phyloP scores from a whole-genome alignment of 2,113 vertebrate species.

The Burhinus oedicnemus region DNA sequence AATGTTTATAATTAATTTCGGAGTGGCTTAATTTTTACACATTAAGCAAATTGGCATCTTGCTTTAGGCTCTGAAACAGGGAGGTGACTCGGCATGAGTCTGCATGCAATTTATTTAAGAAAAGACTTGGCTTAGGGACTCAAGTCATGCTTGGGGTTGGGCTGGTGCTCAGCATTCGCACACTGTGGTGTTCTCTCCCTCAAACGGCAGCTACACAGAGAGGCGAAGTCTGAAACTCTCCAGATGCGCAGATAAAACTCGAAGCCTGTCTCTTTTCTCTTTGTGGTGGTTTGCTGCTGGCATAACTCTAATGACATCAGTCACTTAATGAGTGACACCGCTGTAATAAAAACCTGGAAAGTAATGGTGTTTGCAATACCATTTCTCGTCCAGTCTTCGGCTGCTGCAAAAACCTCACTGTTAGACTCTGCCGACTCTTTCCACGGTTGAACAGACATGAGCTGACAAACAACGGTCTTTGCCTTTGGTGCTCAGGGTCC shows the following conservation, averaged over 20 bases:
- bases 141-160: neutral
- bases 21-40: neutral
- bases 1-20: conserved; percentile 17
- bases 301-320: neutral
- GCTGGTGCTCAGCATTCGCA: neutral
- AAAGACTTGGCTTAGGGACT: neutral
- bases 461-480: neutral
- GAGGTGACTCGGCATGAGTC: neutral
- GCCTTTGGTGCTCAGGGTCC: neutral
- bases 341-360: neutral
- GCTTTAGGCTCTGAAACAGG: neutral
- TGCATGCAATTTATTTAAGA: neutral
- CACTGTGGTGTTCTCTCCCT: neutral
- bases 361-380: neutral
- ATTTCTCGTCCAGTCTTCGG: neutral
- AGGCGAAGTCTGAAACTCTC: neutral
- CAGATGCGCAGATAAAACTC: neutral
- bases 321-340: neutral
- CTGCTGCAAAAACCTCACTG: neutral
- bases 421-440: neutral
- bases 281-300: neutral
- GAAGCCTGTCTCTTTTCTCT: neutral
- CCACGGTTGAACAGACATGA: neutral
- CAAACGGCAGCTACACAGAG: neutral
- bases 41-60: neutral